Evolutionary conservation across 2,888 invertebrate species (phyloP), one percentile per base, ranked within the genome.

Genomic region (Leptothorax acervorum): DNA sequence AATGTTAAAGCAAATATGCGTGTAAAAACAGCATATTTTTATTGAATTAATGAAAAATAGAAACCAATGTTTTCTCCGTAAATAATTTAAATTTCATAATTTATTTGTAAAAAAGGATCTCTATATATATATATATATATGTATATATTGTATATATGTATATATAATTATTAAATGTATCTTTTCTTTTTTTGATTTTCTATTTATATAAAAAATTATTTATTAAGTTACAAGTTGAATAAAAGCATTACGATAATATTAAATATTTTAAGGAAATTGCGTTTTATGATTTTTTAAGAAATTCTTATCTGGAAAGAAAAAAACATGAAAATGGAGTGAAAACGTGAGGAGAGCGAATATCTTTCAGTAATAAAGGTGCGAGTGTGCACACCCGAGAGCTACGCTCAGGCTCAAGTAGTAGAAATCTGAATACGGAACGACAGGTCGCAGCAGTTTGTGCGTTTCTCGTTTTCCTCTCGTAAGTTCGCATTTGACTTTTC

Each of bases 361-460:
- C 31, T 60, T 31, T 81, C 79, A 79, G 71, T 79, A 79, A 71
- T 53, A 28, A 51, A 28, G 18, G 6, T 45, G 35, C 71, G 71
- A 57, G 53, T 68, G 57, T 60, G 11, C 31, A 18, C 12, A 48
- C 28, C 57, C 23, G 9, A 73, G 73, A 60, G 79, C 48, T 39
- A 51, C 35, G 57, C 23, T 79, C 57, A 35, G 57, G 8, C 18
- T 71, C 35, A n/a, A 71, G 79, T 71, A 71, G 79, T 48, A 57
- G 60, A 79, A 48, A 60, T 60, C 60, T 60, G 79, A 81, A 81
- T 81, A 39, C 45, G 39, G 12, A 48, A 18, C 48, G 71, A 60
- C 48, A 39, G 48, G 39, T 71, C 35, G 48, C 18, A 18, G 31
- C 57, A 78, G 31, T 68, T 78, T 48, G 66, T 55, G 48, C 35